Conservation (phyloP, 2,113 vertebrate species). For the Psophia crepitans region DNA sequence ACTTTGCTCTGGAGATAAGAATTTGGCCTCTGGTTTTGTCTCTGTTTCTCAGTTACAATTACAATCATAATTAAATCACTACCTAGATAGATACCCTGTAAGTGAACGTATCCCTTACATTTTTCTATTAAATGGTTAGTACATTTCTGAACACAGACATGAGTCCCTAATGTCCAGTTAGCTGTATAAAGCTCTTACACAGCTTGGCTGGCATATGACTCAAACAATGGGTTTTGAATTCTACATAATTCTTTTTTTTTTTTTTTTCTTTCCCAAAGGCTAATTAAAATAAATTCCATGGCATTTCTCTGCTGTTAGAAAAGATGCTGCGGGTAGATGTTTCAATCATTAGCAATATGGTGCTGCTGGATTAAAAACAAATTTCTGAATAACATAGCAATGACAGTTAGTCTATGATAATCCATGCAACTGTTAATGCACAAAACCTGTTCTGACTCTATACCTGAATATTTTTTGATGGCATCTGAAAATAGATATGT, state of each 20-base stretch:
- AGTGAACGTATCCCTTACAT: neutral
- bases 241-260: constrained; percentile 6
- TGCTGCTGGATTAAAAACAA: constrained; percentile 70
- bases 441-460: constrained; percentile 31
- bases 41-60: neutral
- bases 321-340: constrained; percentile 63
- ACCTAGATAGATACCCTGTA: neutral
- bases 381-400: constrained; percentile 66
- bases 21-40: constrained; percentile 13
- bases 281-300: constrained; percentile 76
- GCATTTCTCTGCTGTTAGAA: constrained; percentile 69
- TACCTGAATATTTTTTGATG: constrained; percentile 62
- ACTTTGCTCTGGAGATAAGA: neutral
- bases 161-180: constrained; percentile 55
- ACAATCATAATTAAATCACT: neutral
- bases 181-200: constrained; percentile 16
- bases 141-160: constrained; percentile 26
- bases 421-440: constrained; percentile 60
- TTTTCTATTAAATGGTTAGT: neutral
- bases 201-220: constrained; percentile 56
- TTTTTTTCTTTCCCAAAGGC: constrained; percentile 35
- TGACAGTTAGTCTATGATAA: constrained; percentile 61
- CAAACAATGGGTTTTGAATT: constrained; percentile 68
- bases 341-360: constrained; percentile 75
- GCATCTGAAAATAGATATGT: constrained; percentile 45